Evolutionary conservation across 2,797 vertebrate species (phyloP), one percentile per base, ranked within the genome.

Genomic region (Anomalospiza imberbis): DNA sequence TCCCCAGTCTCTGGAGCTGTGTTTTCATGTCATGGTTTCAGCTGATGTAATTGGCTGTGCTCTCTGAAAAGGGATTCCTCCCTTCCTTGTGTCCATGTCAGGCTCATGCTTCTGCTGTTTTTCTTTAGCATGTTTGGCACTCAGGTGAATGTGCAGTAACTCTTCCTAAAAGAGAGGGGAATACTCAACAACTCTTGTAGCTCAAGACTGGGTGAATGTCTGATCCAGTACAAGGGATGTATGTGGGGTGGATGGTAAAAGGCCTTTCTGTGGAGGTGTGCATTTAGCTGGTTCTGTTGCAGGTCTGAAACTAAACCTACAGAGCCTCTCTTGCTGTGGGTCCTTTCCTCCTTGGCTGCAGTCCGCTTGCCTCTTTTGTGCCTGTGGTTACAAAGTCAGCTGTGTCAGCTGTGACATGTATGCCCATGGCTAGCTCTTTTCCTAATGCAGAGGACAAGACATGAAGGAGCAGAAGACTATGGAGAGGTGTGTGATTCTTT

Each of bases 161-260:
- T 40, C 13, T 34, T 78, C 14, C 6, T 58, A 32, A 81, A 86
- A 32, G 8, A 67, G 44, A 40, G 11, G 21, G 14, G 58, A 66
- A n/a, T 24, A 20, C 20, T 19, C 40, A 57, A 10, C 26, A 72
- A 3, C 22, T 51, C 25, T 6, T 14, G 21, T 28, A 61, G 21
- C 31, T 67, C 40, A 4, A 8, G 9, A 24, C 0, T 14, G 40
- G 3, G 15, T 38, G 44, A 72, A 32, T 10, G 7, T 61, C 25
- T 44, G 62, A 63, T 40, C 8, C 14, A 8, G 61, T 8, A 17
- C 18, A 17, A 58, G 10, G 14, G n/a, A 51, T 32, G 7, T 20
- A 3, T 10, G 38, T 11, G 17, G 12, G 22, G 5, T 19, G 36
- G 18, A 15, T 13, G 10, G 8, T 40, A 25, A 53, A 10, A 73